Base-by-base conservation (phyloP, 2,113 vertebrate genomes). In the Circaetus cinerascens region DNA sequence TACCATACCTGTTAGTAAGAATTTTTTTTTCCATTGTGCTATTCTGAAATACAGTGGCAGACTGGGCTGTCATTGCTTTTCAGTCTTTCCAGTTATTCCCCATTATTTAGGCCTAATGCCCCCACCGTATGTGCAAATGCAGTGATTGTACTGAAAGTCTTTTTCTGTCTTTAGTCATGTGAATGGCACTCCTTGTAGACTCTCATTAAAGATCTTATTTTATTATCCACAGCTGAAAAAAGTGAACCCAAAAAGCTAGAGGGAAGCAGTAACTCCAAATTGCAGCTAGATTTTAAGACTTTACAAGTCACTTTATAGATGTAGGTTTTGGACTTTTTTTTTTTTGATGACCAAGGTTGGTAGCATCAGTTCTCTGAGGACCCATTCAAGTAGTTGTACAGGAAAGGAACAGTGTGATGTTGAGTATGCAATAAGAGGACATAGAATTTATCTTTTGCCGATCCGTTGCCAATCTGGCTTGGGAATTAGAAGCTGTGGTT, bases 401-500 rank as follows among this genome's bases (percentile, higher is more conserved):
- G 46, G 68, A 63, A 53, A 19, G 53, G 20, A 88, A 22, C n/a
- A 40, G 27, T 13, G 9, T n/a, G 46, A 32, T 32, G 18, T 41
- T 59, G 36, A 57, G 51, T 22, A 8, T 56, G 17, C 30, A 72
- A 0, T 53, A 40, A 48, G 23, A 78, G n/a, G 25, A 46, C 3
- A 5, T 17, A n/a, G 27, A 40, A 38, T 57, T 87, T 57, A 32
- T 43, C 14, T 67, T 71, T 29, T 87, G 36, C 16, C 4, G 8
- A 1, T 30, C 5, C 4, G 18, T 64, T 92, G 56, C n/a, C 0
- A 3, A 0, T 53, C 38, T 48, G 60, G 17, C 7, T 86, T 71
- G 16, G 48, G n/a, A 80, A 63, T 56, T 68, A 30, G 89, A 62
- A 67, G 26, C 30, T 79, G 51, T 62, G 36, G 25, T 90, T 75